Conservation (phyloP, 2,888 invertebrate genomes). For the Eudasyphora cyanicolor region DNA sequence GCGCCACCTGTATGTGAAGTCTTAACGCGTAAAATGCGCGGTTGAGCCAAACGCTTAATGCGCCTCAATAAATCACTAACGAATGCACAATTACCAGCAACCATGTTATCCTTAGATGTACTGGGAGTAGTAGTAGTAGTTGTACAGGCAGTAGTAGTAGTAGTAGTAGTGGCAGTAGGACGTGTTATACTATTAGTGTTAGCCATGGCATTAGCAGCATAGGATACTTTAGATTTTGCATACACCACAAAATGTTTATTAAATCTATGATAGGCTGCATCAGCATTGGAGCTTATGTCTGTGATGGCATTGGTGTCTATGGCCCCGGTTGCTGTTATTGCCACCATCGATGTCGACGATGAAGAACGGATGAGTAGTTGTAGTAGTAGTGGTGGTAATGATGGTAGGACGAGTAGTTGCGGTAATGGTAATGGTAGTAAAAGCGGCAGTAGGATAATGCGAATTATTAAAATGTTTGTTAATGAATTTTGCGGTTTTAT, state of each 20-base stretch:
- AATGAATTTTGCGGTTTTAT: slow-evolving; percentile 48
- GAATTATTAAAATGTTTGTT: slow-evolving; percentile 51
- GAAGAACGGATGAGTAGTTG: too few relatives aligned
- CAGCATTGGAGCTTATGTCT: neutral
- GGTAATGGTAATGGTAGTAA: slow-evolving; percentile 9
- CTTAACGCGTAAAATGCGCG: slow-evolving; percentile 83
- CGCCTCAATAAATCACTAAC: slow-evolving; percentile 73
- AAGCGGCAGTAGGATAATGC: neutral
- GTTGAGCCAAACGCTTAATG: slow-evolving; percentile 81
- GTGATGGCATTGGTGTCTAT: slow-evolving; percentile 19
- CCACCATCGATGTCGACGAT: too few relatives aligned
- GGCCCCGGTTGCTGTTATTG: slow-evolving; percentile 29
- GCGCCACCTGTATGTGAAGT: slow-evolving; percentile 77
- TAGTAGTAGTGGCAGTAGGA: slow-evolving; percentile 18
- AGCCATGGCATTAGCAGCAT: slow-evolving; percentile 18
- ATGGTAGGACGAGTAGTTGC: slow-evolving; percentile 19
- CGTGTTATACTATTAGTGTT: too few relatives aligned
- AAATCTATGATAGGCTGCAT: slow-evolving; percentile 48
- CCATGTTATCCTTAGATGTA: slow-evolving; percentile 61
- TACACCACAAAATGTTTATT: slow-evolving; percentile 47
- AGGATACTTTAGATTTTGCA: slow-evolving; percentile 46
- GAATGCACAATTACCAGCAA: slow-evolving; percentile 61
- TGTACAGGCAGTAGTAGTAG: slow-evolving; percentile 44
- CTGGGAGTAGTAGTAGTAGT: slow-evolving; percentile 27
- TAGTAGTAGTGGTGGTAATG: slow-evolving; percentile 55